phyloP scores from a whole-genome alignment of 2,888 invertebrate genomes.

The Xestia rhomboidea region DNA sequence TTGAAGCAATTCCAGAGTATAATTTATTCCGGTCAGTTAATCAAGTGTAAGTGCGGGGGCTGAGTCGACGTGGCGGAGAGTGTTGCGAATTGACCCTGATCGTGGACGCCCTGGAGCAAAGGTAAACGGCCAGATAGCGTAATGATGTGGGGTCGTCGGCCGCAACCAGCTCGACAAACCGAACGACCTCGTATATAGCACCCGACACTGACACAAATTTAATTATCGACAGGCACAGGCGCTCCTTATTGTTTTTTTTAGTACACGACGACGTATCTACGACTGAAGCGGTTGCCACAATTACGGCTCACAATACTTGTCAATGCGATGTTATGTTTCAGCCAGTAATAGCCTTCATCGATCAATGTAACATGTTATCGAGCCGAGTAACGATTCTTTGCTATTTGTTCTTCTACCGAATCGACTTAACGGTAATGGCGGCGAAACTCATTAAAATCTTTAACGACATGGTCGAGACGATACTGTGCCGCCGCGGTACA shows the following conservation, averaged over 20 bases:
- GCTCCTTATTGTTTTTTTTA: slow-evolving; percentile 47
- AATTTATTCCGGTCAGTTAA: slow-evolving; percentile 63
- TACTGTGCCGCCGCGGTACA: background rate
- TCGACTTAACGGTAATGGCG: slow-evolving; percentile 49
- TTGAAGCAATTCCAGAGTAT: slow-evolving; percentile 51
- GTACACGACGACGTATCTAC: slow-evolving; percentile 12
- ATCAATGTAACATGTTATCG: slow-evolving; percentile 27
- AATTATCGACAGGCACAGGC: slow-evolving; percentile 55
- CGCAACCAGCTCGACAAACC: slow-evolving; percentile 65
- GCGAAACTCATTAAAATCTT: slow-evolving; percentile 46
- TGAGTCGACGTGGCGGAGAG: slow-evolving; percentile 52
- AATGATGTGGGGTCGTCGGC: slow-evolving; percentile 70
- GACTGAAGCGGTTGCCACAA: slow-evolving; percentile 13
- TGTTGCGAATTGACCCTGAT: slow-evolving; percentile 69
- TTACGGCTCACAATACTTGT: slow-evolving; percentile 15
- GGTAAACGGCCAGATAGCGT: slow-evolving; percentile 64
- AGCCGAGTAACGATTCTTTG: slow-evolving; percentile 26
- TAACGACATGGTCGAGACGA: slow-evolving; percentile 18
- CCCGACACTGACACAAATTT: slow-evolving; percentile 58
- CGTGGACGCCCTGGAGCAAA: slow-evolving; percentile 59
- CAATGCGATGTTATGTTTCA: slow-evolving; percentile 33
- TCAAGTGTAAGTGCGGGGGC: slow-evolving; percentile 65
- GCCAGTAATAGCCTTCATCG: slow-evolving; percentile 28
- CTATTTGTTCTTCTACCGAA: slow-evolving; percentile 31
- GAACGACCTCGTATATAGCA: slow-evolving; percentile 54